A percentile compares a stretch with the other conserved stretches of the same genome.
Evolutionary conservation across 2,113 vertebrate genomes (phyloP).

Genomic region (Cranoglanis bouderius): DNA sequence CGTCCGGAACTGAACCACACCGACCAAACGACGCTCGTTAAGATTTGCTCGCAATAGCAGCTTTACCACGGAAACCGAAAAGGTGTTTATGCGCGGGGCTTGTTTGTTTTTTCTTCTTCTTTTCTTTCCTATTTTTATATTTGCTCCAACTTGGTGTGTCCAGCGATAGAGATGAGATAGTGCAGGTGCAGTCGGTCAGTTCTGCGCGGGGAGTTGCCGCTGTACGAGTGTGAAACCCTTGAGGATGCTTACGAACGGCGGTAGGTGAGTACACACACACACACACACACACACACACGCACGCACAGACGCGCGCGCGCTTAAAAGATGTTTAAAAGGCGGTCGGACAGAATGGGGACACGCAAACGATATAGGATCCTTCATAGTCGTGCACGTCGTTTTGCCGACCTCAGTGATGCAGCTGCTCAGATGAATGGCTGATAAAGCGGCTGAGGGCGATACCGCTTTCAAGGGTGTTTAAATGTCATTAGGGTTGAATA

Average conservation of each 20-base stretch:
- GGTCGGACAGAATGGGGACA: not conserved
- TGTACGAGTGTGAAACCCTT: constrained; percentile 62
- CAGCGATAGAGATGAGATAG: constrained; percentile 68
- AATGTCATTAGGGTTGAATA: constrained; percentile 25
- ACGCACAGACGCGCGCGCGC: not conserved
- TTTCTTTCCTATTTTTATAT: not conserved
- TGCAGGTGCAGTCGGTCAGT: constrained; percentile 60
- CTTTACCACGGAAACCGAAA: not conserved
- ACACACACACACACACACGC: not conserved
- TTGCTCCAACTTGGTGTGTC: not conserved
- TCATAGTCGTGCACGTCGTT: not conserved
- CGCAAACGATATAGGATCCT: not conserved
- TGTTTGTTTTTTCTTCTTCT: too few relatives aligned
- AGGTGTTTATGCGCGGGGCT: not conserved
- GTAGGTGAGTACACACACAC: constrained; percentile 69
- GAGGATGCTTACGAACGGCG: constrained; percentile 73
- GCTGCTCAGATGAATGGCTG: not conserved
- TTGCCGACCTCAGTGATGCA: not conserved
- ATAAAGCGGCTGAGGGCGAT: not conserved
- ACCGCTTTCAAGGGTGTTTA: constrained; percentile 31
- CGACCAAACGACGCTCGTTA: constrained; percentile 14
- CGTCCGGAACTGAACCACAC: constrained; percentile 26
- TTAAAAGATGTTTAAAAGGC: not conserved
- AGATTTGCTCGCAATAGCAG: not conserved
- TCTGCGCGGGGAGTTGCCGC: constrained; percentile 71